Evolutionary conservation across 2,888 invertebrate species (phyloP).

Genomic region (Drosophila formosana): DNA sequence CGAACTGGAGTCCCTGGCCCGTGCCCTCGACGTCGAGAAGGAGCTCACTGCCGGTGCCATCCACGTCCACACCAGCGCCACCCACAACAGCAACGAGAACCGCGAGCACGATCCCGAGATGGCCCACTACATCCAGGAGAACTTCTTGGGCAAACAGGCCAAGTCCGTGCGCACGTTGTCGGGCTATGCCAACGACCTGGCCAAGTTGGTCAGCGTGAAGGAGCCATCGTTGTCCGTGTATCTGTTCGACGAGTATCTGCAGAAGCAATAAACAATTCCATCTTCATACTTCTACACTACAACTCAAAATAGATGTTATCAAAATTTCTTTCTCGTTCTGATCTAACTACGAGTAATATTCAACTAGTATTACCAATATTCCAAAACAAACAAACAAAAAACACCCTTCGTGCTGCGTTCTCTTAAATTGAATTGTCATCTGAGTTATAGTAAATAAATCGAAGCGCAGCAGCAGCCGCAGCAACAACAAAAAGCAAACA

Average conservation of each 20-base stretch:
- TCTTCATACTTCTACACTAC: constrained; percentile 4
- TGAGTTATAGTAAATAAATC: constrained; percentile 64
- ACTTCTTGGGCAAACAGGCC: constrained; percentile 90
- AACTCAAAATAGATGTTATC: constrained; percentile 39
- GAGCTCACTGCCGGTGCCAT: constrained; percentile 89
- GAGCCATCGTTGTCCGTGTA: constrained; percentile 89
- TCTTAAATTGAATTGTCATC: constrained; percentile 58
- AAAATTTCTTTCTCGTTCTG: constrained; percentile 43
- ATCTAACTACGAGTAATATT: constrained; percentile 25
- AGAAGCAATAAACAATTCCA: constrained; percentile 80
- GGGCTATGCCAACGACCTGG: constrained; percentile 91
- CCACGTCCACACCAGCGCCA: constrained; percentile 88
- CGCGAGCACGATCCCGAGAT: constrained; percentile 88
- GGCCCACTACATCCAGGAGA: constrained; percentile 91
- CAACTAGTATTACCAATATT: constrained; percentile 48
- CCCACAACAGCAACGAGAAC: constrained; percentile 82
- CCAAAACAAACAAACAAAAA: constrained; percentile 24
- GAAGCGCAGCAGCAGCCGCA: constrained; percentile 55
- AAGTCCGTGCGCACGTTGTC: constrained; percentile 89
- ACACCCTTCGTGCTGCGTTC: constrained; percentile 33
- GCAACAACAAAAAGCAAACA: constrained; percentile 35
- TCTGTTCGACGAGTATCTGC: constrained; percentile 90
- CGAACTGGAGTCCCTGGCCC: constrained; percentile 90
- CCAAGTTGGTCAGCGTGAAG: constrained; percentile 87
- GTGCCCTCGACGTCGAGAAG: constrained; percentile 91